Evolutionary conservation across 2,113 vertebrate species (phyloP).

Genomic region (Aptenodytes patagonicus): DNA sequence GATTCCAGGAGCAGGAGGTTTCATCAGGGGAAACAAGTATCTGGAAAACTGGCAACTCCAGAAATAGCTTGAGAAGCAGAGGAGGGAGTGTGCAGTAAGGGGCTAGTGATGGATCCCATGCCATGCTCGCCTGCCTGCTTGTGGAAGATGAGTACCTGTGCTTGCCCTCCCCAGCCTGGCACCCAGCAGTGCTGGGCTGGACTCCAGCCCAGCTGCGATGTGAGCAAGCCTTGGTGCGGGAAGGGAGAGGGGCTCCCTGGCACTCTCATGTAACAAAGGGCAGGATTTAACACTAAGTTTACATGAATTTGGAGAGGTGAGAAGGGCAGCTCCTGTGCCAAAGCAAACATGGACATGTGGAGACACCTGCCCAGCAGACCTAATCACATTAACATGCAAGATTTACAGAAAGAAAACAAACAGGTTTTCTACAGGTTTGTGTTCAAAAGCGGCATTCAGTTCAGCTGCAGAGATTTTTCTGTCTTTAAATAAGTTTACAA

Average conservation of each 20-base stretch:
- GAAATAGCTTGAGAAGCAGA: not conserved
- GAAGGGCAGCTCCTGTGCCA: not conserved
- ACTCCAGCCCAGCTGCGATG: not conserved
- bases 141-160: not conserved
- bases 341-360: conserved; percentile 45
- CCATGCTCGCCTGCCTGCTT: not conserved
- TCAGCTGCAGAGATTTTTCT: conserved; percentile 11
- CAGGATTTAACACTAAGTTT: conserved; percentile 49
- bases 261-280: conserved; percentile 10
- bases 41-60: not conserved
- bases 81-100: not conserved
- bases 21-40: not conserved
- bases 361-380: conserved; percentile 46
- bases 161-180: not conserved
- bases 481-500: conserved; percentile 28
- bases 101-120: not conserved
- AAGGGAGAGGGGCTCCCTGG: conserved; percentile 4
- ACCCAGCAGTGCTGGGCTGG: not conserved
- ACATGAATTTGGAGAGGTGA: conserved; percentile 44
- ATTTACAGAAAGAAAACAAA: conserved; percentile 50
- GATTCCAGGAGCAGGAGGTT: not conserved
- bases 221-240: not conserved
- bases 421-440: not conserved
- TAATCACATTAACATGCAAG: conserved; percentile 28
- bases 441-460: conserved; percentile 17